phyloP scores from a whole-genome alignment of 2,113 vertebrate species.

The Martes martes region DNA sequence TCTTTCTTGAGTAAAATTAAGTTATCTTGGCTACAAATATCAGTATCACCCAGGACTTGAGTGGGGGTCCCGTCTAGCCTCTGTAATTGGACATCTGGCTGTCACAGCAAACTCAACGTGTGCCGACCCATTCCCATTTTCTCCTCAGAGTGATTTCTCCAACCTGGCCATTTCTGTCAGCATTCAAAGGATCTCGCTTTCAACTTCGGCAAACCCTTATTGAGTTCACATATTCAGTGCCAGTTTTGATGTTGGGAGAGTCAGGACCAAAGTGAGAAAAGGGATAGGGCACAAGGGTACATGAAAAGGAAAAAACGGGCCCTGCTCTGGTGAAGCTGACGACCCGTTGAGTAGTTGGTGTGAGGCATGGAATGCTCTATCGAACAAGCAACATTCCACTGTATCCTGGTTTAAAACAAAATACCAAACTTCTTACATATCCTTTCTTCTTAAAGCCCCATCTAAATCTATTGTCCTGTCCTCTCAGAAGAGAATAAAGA shows the following conservation, averaged over 20 bases:
- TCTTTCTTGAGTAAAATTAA: conserved; percentile 15
- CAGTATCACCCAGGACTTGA: neutral
- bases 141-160: neutral
- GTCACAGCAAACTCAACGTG: neutral
- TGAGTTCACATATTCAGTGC: neutral
- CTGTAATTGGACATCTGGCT: neutral
- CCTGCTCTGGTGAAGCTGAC: neutral
- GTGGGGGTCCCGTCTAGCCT: neutral
- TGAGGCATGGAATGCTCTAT: neutral
- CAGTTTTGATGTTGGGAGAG: neutral
- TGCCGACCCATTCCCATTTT: neutral
- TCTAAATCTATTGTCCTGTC: neutral
- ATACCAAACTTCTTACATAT: neutral
- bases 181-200: neutral
- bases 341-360: no score
- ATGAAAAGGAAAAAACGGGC: neutral
- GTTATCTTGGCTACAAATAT: conserved; percentile 2
- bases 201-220: neutral
- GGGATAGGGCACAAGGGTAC: rapidly evolving
- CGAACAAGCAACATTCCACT: neutral
- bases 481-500: neutral
- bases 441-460: neutral
- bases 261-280: neutral
- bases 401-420: neutral
- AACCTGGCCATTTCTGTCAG: neutral